phyloP scores from a whole-genome alignment of 2,888 invertebrate species.

The Tipula unca region DNA sequence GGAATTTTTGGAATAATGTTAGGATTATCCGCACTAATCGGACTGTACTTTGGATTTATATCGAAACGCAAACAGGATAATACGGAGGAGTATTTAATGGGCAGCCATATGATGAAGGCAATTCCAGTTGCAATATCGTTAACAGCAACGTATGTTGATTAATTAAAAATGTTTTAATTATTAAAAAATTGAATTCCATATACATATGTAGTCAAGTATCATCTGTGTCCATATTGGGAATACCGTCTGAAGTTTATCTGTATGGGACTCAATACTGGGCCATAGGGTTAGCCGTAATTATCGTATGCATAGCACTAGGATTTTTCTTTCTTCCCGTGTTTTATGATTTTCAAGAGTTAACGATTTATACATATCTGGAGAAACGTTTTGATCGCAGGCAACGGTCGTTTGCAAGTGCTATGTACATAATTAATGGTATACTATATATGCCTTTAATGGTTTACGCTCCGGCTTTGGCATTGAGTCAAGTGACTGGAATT shows the following conservation, averaged over 20 bases:
- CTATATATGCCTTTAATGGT: slow-evolving; percentile 38
- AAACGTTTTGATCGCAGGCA: slow-evolving; percentile 33
- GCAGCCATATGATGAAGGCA: neutral
- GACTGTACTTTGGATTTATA: slow-evolving; percentile 15
- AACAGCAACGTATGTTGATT: neutral
- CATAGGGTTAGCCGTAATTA: neutral
- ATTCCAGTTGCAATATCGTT: neutral
- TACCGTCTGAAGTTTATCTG: neutral
- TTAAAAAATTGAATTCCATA: neutral
- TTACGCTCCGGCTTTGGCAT: slow-evolving; percentile 39
- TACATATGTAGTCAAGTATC: neutral
- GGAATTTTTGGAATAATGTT: neutral
- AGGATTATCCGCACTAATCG: neutral
- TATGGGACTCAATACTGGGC: neutral
- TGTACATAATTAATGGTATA: slow-evolving; percentile 32
- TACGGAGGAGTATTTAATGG: neutral
- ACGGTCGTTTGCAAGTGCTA: slow-evolving; percentile 31
- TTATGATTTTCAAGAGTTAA: slow-evolving; percentile 42
- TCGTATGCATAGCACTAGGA: slow-evolving; percentile 27
- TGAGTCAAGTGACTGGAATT: neutral
- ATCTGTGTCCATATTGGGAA: neutral
- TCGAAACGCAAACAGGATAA: neutral
- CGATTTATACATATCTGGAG: slow-evolving; percentile 38
- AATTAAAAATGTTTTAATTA: neutral
- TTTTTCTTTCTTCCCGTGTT: slow-evolving; percentile 45